Evolutionary conservation across 2,888 invertebrate genomes (phyloP), one percentile per base, ranked within the genome.

Genomic region (Scaptomyza cyrtandrae): DNA sequence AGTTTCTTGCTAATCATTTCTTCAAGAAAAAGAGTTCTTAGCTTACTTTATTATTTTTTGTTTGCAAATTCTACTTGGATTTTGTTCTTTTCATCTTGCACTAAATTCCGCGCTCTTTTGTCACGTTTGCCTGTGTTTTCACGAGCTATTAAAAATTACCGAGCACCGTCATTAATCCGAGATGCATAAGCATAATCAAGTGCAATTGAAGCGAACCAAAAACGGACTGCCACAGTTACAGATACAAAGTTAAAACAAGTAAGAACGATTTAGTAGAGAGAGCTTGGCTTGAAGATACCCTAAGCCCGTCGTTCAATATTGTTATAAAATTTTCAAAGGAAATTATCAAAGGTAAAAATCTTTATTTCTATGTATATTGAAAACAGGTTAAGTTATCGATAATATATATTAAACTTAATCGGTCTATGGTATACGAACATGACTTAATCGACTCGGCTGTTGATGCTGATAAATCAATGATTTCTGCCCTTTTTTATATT

Each of bases 81-180:
- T 61, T 7, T 29, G 24, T 37, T 61, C 49, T 43, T n/a, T n/a
- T 16, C 13, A 19, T 35, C 45, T 13, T 56, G 55, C 48, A 56
- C 44, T 16, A 14, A 59, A 68, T 64, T 72, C 68, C 44, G 45
- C 60, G 46, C 55, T 39, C 58, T 31, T 57, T 67, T 63, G 76
- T 71, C 83, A 83, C 84, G 83, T 86, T 73, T 77, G 63, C 33
- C 59, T 61, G 69, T 57, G 65, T 70, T 79, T 86, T 75, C 86
- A 84, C 81, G 83, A 73, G 65, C 53, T 81, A 84, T 84, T 86
- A 84, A 77, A 75, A 71, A 84, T 86, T 84, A 48, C 48, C 64
- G 14, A 53, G 50, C 54, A 39, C 16, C 39, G 52, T 44, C 39
- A 65, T 58, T 60, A 72, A 79, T 70, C 66, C 76, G 64, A 39